Conservation (phyloP, 2,888 invertebrate genomes). For the Drepana falcataria region DNA sequence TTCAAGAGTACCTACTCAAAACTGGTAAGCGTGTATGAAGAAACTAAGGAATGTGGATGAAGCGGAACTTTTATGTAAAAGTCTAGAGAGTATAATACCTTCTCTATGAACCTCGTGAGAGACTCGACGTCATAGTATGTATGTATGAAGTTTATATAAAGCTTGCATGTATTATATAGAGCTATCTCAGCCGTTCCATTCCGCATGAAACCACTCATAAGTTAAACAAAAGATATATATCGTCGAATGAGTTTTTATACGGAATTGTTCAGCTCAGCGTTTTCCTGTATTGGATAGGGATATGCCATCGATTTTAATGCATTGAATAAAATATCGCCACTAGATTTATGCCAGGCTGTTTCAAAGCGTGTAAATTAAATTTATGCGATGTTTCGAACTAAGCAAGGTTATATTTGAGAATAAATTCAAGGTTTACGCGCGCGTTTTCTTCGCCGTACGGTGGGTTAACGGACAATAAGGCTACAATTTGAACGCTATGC, state of each 20-base stretch:
- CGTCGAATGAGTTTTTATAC: conserved; percentile 38
- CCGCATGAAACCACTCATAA: conserved; percentile 18
- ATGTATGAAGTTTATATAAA: too few relatives aligned
- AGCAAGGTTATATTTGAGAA: too few relatives aligned
- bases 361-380: not conserved
- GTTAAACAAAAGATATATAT: conserved; percentile 30
- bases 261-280: conserved; percentile 18
- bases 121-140: too few relatives aligned
- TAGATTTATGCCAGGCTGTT: not conserved
- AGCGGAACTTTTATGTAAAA: too few relatives aligned
- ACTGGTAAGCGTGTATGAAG: too few relatives aligned
- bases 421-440: too few relatives aligned
- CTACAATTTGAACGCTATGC: conserved; percentile 52
- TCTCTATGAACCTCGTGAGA: too few relatives aligned
- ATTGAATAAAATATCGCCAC: conserved; percentile 12
- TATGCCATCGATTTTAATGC: conserved; percentile 20
- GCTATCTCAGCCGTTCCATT: conserved; percentile 3
- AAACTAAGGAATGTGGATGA: too few relatives aligned
- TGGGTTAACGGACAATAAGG: conserved; percentile 48
- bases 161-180: not conserved
- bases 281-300: conserved; percentile 21
- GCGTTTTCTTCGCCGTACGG: not conserved
- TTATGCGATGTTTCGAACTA: not conserved
- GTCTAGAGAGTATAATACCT: too few relatives aligned
- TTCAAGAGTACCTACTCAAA: too few relatives aligned